Percentiles rank a stretch among this genome's conserved stretches.
These are phyloP conservation scores for Loxodonta africana DNA, from an alignment of 2,113 vertebrate genomes.

Conservation along the genomic window DNA sequence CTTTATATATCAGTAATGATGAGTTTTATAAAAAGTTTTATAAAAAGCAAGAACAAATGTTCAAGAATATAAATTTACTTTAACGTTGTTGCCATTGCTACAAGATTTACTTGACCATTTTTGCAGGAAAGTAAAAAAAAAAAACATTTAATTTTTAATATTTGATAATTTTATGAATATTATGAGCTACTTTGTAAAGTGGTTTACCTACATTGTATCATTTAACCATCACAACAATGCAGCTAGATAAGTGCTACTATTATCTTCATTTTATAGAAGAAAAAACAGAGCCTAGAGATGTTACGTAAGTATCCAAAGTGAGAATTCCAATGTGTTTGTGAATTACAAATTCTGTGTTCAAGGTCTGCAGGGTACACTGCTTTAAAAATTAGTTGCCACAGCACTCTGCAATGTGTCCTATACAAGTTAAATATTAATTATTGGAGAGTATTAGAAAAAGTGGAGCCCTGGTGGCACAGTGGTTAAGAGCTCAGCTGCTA, in stretches of 20 bases:
- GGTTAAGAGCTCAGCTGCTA: no score
- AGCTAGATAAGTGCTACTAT: not conserved
- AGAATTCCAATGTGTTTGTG: not conserved
- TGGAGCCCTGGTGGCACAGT: no score
- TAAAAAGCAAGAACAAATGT: not conserved
- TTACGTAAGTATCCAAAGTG: not conserved
- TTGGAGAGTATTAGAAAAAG: not conserved
- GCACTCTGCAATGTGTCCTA: not conserved
- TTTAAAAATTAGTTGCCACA: not conserved
- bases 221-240: fast-evolving
- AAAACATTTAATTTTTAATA: not conserved
- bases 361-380: not conserved
- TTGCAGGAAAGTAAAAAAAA: not conserved
- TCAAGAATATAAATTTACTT: not conserved
- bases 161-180: not conserved
- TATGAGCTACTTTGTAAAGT: fast-evolving
- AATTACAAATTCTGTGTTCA: not conserved
- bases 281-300: not conserved
- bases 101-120: not conserved
- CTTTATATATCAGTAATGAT: no score
- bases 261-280: not conserved
- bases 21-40: no score
- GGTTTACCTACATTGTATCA: not conserved
- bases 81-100: not conserved
- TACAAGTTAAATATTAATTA: not conserved